A percentile compares a stretch with the other conserved stretches of the same genome.
Conservation (phyloP, 2,797 vertebrate species). For the Pipistrellus nathusii region DNA sequence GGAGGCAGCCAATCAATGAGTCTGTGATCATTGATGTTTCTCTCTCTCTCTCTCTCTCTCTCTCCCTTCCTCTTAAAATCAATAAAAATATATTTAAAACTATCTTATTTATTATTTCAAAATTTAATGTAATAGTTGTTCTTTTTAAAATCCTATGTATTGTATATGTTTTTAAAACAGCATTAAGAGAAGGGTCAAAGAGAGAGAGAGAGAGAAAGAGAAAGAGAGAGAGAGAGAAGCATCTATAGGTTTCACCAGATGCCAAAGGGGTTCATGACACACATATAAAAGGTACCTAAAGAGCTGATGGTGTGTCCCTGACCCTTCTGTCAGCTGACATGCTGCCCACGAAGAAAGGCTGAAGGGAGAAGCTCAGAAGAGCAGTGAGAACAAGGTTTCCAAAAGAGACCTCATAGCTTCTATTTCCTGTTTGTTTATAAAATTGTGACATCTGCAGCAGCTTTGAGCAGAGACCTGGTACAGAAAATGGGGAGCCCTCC, state of each 20-base stretch:
- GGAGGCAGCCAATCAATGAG: background rate
- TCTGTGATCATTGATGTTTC: background rate
- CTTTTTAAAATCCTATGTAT: background rate
- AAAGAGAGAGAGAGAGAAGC: background rate
- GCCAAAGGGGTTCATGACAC: constrained; percentile 3
- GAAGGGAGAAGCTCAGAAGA: background rate
- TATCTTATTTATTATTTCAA: constrained; percentile 20
- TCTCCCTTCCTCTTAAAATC: background rate
- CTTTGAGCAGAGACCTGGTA: background rate
- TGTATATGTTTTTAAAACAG: constrained; percentile 45
- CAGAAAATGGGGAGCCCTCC: background rate
- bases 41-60: background rate
- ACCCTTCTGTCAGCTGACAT: background rate
- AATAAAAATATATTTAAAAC: background rate
- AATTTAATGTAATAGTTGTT: background rate
- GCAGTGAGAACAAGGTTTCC: background rate
- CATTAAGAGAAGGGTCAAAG: background rate
- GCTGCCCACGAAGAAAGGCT: background rate
- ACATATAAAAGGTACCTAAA: background rate
- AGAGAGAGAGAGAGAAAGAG: background rate
- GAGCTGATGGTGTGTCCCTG: constrained; percentile 1
- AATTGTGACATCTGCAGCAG: background rate
- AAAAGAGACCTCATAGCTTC: background rate
- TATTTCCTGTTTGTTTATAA: background rate
- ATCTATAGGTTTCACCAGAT: background rate